These are phyloP conservation scores for Ceramica pisi DNA, from an alignment of 2,888 invertebrate species.

Conservation along the genomic window DNA sequence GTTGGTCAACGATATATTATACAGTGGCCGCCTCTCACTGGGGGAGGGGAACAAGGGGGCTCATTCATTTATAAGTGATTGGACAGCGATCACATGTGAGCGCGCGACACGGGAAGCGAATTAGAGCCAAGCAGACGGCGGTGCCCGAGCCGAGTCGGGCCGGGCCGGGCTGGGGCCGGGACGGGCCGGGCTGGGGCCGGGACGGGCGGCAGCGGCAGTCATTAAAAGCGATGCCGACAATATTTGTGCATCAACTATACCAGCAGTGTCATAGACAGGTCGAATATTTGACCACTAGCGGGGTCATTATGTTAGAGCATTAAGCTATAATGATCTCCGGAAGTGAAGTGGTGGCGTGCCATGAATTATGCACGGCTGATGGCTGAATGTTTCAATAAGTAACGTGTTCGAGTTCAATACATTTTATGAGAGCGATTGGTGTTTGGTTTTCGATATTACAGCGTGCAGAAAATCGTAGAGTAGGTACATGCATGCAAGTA, in stretches of 20 bases:
- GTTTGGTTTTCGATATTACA: not conserved
- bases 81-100: constrained; percentile 41
- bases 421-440: not conserved
- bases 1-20: constrained; percentile 20
- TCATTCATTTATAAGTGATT: constrained; percentile 47
- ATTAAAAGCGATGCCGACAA: not conserved
- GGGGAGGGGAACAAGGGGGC: no score
- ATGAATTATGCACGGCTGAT: not conserved
- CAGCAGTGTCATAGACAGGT: not conserved
- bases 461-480: no score
- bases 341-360: constrained; percentile 14
- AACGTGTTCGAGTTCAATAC: not conserved
- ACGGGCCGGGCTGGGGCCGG: not conserved
- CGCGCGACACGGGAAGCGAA: constrained; percentile 46
- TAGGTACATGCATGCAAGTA: no score
- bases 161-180: not conserved
- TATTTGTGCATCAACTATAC: not conserved
- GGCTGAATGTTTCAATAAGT: not conserved
- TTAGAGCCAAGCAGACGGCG: constrained; percentile 29
- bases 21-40: constrained; percentile 1
- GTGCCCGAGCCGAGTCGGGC: not conserved
- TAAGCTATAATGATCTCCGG: constrained; percentile 13
- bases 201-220: not conserved
- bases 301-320: not conserved
- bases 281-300: not conserved